These are phyloP conservation scores for Lophochroa leadbeateri DNA, from an alignment of 2,113 vertebrate species.

Conservation along the genomic window DNA sequence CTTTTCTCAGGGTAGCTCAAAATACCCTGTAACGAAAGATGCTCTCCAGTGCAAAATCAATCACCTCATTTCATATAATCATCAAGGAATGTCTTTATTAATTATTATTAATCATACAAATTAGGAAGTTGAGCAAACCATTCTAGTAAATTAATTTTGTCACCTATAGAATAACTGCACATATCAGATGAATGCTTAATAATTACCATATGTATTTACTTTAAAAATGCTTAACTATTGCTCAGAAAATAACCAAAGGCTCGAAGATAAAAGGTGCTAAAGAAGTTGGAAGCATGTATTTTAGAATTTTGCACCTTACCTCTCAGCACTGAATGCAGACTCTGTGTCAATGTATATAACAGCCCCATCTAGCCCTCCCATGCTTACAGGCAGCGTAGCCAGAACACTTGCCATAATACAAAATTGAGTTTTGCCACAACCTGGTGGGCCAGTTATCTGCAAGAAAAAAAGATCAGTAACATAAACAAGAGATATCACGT, in stretches of 20 bases:
- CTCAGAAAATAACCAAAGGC: background rate
- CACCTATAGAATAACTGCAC: background rate
- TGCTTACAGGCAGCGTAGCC: constrained; percentile 78
- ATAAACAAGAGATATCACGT: background rate
- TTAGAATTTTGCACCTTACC: constrained; percentile 65
- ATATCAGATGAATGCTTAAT: background rate
- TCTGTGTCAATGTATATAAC: constrained; percentile 86
- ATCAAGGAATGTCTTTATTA: background rate
- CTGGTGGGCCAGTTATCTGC: constrained; percentile 85
- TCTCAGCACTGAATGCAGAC: constrained; percentile 85
- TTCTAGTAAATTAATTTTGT: background rate
- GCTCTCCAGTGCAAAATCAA: constrained; percentile 9
- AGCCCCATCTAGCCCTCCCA: constrained; percentile 81
- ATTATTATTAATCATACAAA: constrained; percentile 19
- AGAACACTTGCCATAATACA: constrained; percentile 85
- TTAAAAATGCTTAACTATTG: background rate
- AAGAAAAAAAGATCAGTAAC: background rate
- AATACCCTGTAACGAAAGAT: background rate
- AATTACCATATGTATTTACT: background rate
- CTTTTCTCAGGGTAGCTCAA: background rate
- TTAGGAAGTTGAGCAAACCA: background rate
- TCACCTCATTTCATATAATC: constrained; percentile 10
- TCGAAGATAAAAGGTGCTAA: background rate
- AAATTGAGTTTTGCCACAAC: constrained; percentile 88
- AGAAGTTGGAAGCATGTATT: background rate